Conservation (phyloP, 2,888 invertebrate species). For the Rhimphoctona megacephalus region DNA sequence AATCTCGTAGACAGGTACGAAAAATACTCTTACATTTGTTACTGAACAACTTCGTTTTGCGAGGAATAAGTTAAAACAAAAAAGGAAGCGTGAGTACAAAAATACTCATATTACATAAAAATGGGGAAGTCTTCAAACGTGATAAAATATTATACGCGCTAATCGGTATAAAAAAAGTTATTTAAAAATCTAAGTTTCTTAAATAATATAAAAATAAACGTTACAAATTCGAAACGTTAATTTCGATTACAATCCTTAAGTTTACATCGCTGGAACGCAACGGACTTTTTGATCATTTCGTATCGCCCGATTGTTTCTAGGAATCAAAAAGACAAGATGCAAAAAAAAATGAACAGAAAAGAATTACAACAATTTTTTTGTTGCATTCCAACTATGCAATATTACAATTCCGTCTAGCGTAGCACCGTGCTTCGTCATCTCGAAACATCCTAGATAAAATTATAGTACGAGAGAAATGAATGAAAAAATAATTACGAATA, state of each 20-base stretch:
- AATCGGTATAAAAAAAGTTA: constrained; percentile 4
- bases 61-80: constrained; percentile 59
- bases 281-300: not conserved
- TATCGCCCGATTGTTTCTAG: not conserved
- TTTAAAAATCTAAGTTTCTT: not conserved
- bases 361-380: not conserved
- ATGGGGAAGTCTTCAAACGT: constrained; percentile 17
- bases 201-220: constrained; percentile 14
- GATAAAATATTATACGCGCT: constrained; percentile 13
- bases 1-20: constrained; percentile 67
- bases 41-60: constrained; percentile 37
- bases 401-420: constrained; percentile 25
- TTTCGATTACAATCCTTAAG: not conserved
- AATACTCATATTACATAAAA: constrained; percentile 26
- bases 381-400: not conserved
- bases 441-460: constrained; percentile 30
- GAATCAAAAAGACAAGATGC: not conserved
- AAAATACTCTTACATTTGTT: constrained; percentile 56
- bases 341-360: not conserved
- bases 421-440: constrained; percentile 64
- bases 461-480: not conserved
- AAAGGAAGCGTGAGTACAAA: constrained; percentile 8
- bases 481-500: not conserved
- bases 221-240: not conserved
- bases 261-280: not conserved